Evolutionary conservation across 2,797 vertebrate species (phyloP), one percentile per base, ranked within the genome.

Genomic region (Myoxocephalus aenaeus): DNA sequence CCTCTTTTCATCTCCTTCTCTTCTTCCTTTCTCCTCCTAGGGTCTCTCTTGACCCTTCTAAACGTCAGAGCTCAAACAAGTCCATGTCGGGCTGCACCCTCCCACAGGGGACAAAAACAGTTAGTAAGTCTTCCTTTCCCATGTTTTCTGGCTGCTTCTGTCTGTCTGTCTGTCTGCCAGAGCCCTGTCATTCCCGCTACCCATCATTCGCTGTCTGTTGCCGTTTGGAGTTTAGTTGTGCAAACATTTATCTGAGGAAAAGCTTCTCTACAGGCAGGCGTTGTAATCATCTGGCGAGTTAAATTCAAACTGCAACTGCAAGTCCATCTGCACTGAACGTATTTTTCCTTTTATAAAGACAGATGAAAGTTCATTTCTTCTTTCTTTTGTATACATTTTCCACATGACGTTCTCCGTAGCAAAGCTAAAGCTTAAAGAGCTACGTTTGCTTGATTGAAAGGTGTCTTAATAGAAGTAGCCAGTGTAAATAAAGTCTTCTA

Each of bases 11-110:
- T 89, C 70, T 88, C 84, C 79, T 75, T 83, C 67, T 90, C 86
- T 91, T 92, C 88, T 92, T 84, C 90, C 86, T 93, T 86, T 91
- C 84, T 92, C 84, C 75, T 89, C 90, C 88, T 88, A 99, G 97
- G 97, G 97, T 99, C 96, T 97, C 96, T 96, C 96, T 98, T 95
- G 97, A 99, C 96, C 97, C 97, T 90, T 97, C 97, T 96, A 98
- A 98, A 96, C 96, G 96, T 92, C 97, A 97, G 95, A 97, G 96
- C 94, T 98, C 97, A 96, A 98, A 97, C 94, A 96, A 97, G 94
- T 97, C 97, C 85, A 96, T 98, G 91, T 97, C 97, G 90, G 97
- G 97, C 92, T 95, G 96, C 92, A 96, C 96, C 94, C 95, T 97
- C 92, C 96, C 97, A 80, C 97, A 97, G 95, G 97, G 96, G 95